Evolutionary conservation across 1,140 invertebrate species (phyloP).

Genomic region (Drosophila repleta): DNA sequence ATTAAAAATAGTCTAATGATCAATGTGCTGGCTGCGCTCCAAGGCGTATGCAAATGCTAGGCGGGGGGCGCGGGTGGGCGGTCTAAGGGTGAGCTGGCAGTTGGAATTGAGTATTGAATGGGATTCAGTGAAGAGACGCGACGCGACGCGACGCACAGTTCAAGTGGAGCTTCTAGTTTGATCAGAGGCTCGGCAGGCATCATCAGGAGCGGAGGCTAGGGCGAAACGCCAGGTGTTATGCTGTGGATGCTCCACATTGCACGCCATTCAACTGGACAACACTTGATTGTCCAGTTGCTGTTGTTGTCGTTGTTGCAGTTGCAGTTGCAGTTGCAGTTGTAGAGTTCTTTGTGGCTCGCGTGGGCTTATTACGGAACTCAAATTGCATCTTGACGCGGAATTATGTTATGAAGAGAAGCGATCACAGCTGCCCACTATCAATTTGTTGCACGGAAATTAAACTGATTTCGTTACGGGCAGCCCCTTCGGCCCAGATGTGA

Average conservation of each 20-base stretch:
- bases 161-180: slow-evolving; percentile 66
- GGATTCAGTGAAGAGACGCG: too few species aligned
- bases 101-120: slow-evolving; percentile 40
- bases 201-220: slow-evolving; percentile 58
- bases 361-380: slow-evolving; percentile 67
- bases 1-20: slow-evolving; percentile 82
- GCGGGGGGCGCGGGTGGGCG: neutral
- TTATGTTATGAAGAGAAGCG: slow-evolving; percentile 35
- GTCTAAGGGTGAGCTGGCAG: neutral
- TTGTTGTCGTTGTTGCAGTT: slow-evolving; percentile 10
- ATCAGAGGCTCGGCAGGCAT: slow-evolving; percentile 8
- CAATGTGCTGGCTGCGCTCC: slow-evolving; percentile 34
- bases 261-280: slow-evolving; percentile 40
- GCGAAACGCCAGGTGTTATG: slow-evolving; percentile 70
- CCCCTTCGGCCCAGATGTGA: slow-evolving; percentile 24
- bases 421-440: slow-evolving; percentile 42
- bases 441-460: slow-evolving; percentile 59
- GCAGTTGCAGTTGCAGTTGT: slow-evolving; percentile 10
- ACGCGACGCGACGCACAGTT: slow-evolving; percentile 45
- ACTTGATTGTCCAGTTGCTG: slow-evolving; percentile 54
- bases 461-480: slow-evolving; percentile 37
- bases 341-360: slow-evolving; percentile 38
- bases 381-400: slow-evolving; percentile 59
- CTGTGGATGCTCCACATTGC: slow-evolving; percentile 40
- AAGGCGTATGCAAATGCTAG: slow-evolving; percentile 47